Evolutionary conservation across 1,140 invertebrate species (phyloP).

Genomic region (Apis cerana): DNA sequence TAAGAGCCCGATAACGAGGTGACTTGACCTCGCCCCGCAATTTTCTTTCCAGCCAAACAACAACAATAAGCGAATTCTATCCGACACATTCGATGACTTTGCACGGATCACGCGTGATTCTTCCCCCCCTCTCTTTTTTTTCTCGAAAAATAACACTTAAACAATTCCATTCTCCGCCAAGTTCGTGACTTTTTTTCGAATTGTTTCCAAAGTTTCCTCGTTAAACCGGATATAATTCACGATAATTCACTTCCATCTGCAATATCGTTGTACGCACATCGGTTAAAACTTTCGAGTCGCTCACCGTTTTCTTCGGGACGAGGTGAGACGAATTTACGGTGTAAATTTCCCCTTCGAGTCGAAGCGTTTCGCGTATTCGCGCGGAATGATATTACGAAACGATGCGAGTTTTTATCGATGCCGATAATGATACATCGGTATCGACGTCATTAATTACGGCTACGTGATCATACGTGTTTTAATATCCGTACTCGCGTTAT

Average conservation of each 20-base stretch:
- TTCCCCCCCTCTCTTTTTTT: neutral
- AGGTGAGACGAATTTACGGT: neutral
- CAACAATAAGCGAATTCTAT: neutral
- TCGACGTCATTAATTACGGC: conserved; percentile 25
- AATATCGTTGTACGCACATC: no score
- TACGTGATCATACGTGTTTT: conserved; percentile 22
- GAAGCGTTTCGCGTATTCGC: no score
- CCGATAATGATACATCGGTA: conserved; percentile 23
- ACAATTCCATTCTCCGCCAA: no score
- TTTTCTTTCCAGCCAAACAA: conserved; percentile 10
- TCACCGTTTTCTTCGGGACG: no score
- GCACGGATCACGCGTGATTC: neutral
- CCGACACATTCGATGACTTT: neutral
- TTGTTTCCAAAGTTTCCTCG: no score
- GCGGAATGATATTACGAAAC: no score
- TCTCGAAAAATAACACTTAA: no score
- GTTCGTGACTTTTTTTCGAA: no score
- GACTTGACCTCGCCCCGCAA: conserved; percentile 53
- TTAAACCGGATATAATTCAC: no score
- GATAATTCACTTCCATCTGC: no score
- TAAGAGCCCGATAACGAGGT: conserved; percentile 70
- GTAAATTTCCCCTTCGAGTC: no score
- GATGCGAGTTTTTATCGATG: neutral
- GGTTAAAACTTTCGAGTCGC: no score
- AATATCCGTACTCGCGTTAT: conserved; percentile 23